Conservation (phyloP, 2,113 vertebrate genomes). For the Anthoscopus minutus region DNA sequence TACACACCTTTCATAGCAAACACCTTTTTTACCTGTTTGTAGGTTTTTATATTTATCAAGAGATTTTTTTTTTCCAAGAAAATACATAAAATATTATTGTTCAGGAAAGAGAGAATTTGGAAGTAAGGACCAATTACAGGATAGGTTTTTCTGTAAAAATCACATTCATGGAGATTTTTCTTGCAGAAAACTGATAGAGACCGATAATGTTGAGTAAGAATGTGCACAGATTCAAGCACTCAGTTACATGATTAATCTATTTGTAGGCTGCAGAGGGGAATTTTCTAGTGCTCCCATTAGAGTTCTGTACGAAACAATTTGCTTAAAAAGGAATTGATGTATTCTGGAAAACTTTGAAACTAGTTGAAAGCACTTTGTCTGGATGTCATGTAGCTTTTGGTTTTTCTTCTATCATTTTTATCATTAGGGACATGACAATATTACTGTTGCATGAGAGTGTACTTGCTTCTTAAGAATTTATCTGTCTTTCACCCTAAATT, state of each 20-base stretch:
- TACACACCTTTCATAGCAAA: background rate
- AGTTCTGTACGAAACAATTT: conserved; percentile 64
- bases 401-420: conserved; percentile 69
- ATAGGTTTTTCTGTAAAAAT: background rate
- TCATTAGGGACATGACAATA: conserved; percentile 60
- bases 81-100: background rate
- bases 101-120: background rate
- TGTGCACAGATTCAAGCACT: conserved; percentile 7
- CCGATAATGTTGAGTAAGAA: conserved; percentile 31
- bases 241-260: conserved; percentile 55
- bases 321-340: conserved; percentile 63
- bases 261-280: conserved; percentile 40
- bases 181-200: background rate
- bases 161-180: background rate
- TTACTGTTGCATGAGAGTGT: conserved; percentile 23
- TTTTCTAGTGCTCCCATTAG: conserved; percentile 54
- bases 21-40: background rate
- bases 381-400: conserved; percentile 62
- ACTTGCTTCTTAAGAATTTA: conserved; percentile 54
- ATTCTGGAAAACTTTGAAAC: conserved; percentile 71
- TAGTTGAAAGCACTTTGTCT: conserved; percentile 68
- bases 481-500: conserved; percentile 47
- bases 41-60: background rate
- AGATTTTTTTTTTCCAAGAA: background rate
- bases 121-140: background rate